Evolutionary conservation across 2,797 vertebrate species (phyloP).

Genomic region (Artibeus lituratus): DNA sequence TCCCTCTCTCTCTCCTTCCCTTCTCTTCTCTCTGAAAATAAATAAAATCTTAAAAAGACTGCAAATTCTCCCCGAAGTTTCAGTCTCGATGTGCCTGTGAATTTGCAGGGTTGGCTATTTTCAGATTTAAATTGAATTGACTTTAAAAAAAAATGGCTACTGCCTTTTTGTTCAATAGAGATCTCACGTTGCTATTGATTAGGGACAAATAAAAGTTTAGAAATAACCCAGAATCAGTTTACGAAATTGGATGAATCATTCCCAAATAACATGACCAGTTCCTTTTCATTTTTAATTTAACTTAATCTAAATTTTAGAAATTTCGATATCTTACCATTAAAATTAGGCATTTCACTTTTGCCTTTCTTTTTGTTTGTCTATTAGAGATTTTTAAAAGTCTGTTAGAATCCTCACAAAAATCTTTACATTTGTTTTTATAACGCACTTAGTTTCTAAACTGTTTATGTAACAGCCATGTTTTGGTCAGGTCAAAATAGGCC

Average conservation of each 20-base stretch:
- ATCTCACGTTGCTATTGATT: not conserved
- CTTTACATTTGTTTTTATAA: constrained; percentile 27
- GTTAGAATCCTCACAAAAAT: not conserved
- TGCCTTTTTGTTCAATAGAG: not conserved
- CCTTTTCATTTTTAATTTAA: constrained; percentile 26
- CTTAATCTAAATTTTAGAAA: not conserved
- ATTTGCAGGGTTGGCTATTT: not conserved
- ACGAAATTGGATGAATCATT: not conserved
- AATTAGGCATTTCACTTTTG: not conserved
- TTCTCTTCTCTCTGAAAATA: too few species aligned
- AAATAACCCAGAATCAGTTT: constrained; percentile 6
- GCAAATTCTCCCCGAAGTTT: not conserved
- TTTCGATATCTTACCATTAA: not conserved
- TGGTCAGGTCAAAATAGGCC: not conserved
- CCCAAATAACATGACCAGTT: not conserved
- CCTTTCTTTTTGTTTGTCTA: constrained; percentile 8
- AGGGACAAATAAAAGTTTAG: not conserved
- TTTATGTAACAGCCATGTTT: not conserved
- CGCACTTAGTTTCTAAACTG: not conserved
- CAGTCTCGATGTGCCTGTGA: not conserved
- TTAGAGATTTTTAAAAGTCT: not conserved
- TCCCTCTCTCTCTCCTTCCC: too few species aligned
- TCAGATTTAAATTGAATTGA: constrained; percentile 24
- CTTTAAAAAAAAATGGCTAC: not conserved
- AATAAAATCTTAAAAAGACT: not conserved